Percentiles rank a stretch among this genome's conserved stretches.
These are phyloP conservation scores for Pinctada fucata DNA, from an alignment of 2,888 invertebrate species.

Conservation along the genomic window DNA sequence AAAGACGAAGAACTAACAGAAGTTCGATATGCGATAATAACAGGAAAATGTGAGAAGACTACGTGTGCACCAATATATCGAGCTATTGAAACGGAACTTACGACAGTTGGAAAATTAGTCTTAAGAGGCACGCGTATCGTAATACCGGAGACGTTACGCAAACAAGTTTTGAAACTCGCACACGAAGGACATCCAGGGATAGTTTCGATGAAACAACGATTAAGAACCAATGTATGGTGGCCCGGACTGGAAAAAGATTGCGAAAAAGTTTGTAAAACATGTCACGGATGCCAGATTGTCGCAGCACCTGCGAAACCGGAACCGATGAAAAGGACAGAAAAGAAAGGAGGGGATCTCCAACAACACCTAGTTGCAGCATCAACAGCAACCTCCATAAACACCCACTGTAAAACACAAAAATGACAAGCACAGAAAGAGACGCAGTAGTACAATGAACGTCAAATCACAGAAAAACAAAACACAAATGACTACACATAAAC, in stretches of 20 bases:
- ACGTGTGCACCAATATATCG: neutral
- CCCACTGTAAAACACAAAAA: too few species aligned
- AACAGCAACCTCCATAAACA: too few species aligned
- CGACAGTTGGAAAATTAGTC: slow-evolving; percentile 26
- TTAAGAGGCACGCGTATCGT: slow-evolving; percentile 34
- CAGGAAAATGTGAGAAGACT: slow-evolving; percentile 11
- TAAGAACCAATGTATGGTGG: slow-evolving; percentile 37
- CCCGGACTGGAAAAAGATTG: slow-evolving; percentile 9
- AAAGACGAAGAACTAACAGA: slow-evolving; percentile 22
- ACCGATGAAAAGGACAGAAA: slow-evolving; percentile 39
- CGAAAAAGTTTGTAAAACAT: slow-evolving; percentile 33
- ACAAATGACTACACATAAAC: too few species aligned
- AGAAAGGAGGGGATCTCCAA: too few species aligned
- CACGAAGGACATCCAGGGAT: slow-evolving; percentile 21
- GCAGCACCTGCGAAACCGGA: slow-evolving; percentile 31
- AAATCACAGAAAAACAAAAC: too few species aligned
- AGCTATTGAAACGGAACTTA: slow-evolving; percentile 20
- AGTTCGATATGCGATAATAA: slow-evolving; percentile 13
- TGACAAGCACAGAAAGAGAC: too few species aligned
- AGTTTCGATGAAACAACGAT: slow-evolving; percentile 35
- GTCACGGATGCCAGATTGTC: slow-evolving; percentile 44
- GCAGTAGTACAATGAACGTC: too few species aligned
- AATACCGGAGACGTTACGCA: slow-evolving; percentile 17
- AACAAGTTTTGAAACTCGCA: slow-evolving; percentile 31
- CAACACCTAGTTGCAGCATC: too few species aligned